Percentiles rank a stretch among this genome's conserved stretches.
Evolutionary conservation across 2,888 invertebrate species (phyloP).

Genomic region (Cactoblastis cactorum): DNA sequence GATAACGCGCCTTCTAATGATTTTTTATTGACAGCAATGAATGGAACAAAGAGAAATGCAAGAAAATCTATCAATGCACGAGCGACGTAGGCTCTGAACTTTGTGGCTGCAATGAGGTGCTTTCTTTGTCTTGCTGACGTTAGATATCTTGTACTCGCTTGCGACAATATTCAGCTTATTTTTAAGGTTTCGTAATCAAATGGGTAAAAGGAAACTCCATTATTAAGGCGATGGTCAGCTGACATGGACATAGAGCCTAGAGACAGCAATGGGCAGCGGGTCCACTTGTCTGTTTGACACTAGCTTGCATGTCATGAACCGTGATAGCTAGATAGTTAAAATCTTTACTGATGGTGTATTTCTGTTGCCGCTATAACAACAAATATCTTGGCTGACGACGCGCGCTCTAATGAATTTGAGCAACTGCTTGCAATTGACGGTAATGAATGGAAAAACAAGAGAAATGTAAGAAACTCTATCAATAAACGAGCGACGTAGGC

Average conservation of each 20-base stretch:
- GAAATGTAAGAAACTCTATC: background rate
- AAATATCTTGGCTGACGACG: conserved; percentile 9
- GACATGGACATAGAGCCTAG: no score
- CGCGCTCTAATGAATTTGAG: conserved; percentile 27
- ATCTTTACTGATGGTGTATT: no score
- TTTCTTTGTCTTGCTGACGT: background rate
- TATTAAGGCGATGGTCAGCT: no score
- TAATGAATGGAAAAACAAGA: conserved; percentile 3
- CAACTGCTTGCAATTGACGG: conserved; percentile 14
- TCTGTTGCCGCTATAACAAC: no score
- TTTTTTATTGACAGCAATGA: conserved; percentile 18
- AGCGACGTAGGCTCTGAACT: background rate
- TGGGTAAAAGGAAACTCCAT: no score
- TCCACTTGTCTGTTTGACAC: no score
- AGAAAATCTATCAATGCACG: background rate
- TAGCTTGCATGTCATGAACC: no score
- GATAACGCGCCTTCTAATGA: conserved; percentile 22
- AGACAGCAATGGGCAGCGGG: no score
- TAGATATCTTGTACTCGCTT: no score
- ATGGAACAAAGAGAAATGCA: background rate
- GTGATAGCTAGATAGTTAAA: no score
- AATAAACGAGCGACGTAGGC: background rate
- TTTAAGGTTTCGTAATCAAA: no score
- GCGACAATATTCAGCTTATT: no score
- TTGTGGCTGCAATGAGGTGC: background rate